phyloP scores from a whole-genome alignment of 2,113 vertebrate genomes.

The Paraplagusia blochii region DNA sequence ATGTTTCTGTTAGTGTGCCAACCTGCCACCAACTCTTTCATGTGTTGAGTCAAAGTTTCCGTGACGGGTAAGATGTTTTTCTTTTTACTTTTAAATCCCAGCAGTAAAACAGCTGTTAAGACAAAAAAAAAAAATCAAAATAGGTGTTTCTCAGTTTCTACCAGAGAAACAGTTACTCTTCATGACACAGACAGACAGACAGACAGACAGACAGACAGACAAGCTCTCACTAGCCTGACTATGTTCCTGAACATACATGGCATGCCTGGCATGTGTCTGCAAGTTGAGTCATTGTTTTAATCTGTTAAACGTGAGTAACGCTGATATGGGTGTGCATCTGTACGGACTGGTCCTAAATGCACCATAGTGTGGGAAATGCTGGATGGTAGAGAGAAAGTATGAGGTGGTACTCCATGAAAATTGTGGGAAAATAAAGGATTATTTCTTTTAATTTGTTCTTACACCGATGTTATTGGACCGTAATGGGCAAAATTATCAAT shows the following conservation, averaged over 20 bases:
- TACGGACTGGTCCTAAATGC: slow-evolving; percentile 21
- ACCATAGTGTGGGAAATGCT: too few relatives aligned
- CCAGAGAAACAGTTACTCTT: slow-evolving; percentile 1
- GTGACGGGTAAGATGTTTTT: not conserved
- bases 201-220: slow-evolving; percentile 7
- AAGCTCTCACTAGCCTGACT: slow-evolving; percentile 58
- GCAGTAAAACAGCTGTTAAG: not conserved
- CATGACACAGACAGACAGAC: not conserved
- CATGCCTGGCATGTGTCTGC: slow-evolving; percentile 56
- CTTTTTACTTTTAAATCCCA: not conserved
- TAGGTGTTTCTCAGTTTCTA: not conserved
- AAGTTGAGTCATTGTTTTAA: slow-evolving; percentile 60
- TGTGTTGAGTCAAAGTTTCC: not conserved
- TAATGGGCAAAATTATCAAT: too few relatives aligned
- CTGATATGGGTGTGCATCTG: slow-evolving; percentile 7
- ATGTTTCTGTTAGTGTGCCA: not conserved
- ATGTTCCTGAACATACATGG: slow-evolving; percentile 13
- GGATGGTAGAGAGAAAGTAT: too few relatives aligned
- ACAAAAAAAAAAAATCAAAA: not conserved
- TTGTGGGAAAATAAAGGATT: too few relatives aligned
- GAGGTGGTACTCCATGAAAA: too few relatives aligned
- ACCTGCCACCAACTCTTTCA: not conserved
- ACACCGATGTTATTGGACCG: too few relatives aligned
- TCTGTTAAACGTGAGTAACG: slow-evolving; percentile 41
- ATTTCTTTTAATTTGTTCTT: too few relatives aligned